Conservation (phyloP, 2,888 invertebrate species). For the Rotaria magnacalcarata region DNA sequence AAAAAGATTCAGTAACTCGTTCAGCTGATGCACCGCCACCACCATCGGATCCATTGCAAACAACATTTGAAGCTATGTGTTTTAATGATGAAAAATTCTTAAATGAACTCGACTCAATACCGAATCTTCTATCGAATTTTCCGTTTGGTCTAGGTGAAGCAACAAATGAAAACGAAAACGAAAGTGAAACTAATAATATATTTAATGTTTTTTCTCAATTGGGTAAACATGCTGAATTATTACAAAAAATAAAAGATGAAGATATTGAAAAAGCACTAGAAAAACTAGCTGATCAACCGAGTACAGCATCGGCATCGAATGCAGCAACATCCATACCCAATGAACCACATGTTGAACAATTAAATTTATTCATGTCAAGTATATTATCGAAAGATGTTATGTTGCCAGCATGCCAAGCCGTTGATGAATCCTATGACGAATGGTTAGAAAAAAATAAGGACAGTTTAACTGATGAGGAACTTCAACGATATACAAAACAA, state of each 20-base stretch:
- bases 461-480: not conserved
- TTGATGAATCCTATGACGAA: constrained; percentile 20
- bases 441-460: constrained; percentile 9
- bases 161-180: not conserved
- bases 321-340: not conserved
- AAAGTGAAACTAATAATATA: not conserved
- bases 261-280: constrained; percentile 25
- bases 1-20: not conserved
- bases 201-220: constrained; percentile 2
- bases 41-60: constrained; percentile 17
- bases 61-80: constrained; percentile 8
- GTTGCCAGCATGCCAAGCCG: constrained; percentile 32
- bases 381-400: constrained; percentile 35
- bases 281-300: not conserved
- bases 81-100: constrained; percentile 28
- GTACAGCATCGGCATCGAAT: not conserved
- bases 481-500: not conserved
- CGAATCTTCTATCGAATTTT: not conserved
- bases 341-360: constrained; percentile 15
- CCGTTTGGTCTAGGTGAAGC: constrained; percentile 5
- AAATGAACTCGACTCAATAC: not conserved
- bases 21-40: not conserved
- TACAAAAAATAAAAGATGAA: constrained; percentile 34
- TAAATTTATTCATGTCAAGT: constrained; percentile 17
- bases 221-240: constrained; percentile 23